Evolutionary conservation across 2,888 invertebrate species (phyloP).

Genomic region (Chymomyza caudatula): DNA sequence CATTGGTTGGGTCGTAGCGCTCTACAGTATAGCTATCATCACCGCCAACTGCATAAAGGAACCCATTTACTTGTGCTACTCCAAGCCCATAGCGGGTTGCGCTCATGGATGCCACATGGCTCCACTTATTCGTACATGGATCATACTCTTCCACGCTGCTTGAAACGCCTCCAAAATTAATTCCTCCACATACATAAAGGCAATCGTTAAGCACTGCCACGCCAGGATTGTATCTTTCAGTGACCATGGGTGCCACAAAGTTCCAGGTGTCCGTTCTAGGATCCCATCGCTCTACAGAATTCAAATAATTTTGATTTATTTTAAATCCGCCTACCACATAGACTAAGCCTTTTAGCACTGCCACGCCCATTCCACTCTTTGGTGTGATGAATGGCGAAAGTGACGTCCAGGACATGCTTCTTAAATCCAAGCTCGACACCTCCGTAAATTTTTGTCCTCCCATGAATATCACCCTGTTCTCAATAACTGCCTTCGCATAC

Average conservation of each 20-base stretch:
- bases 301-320: no score
- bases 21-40: conserved; percentile 81
- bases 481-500: conserved; percentile 93
- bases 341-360: no score
- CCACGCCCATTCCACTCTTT: no score
- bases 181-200: conserved; percentile 94
- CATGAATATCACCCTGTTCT: conserved; percentile 89
- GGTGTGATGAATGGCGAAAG: no score
- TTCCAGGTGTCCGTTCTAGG: conserved; percentile 92
- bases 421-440: conserved; percentile 79
- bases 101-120: conserved; percentile 91
- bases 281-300: conserved; percentile 95
- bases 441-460: conserved; percentile 88
- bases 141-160: conserved; percentile 93
- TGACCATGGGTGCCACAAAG: conserved; percentile 92
- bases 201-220: conserved; percentile 91
- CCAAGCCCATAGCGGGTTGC: conserved; percentile 92
- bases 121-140: conserved; percentile 87
- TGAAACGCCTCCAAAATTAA: conserved; percentile 90
- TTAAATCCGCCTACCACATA: no score
- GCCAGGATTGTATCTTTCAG: conserved; percentile 90
- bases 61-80: conserved; percentile 91
- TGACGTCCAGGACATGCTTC: no score
- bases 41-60: conserved; percentile 93
- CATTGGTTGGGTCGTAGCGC: no score